A percentile compares a stretch with the other conserved stretches of the same genome.
These are phyloP conservation scores for Hesperia comma DNA, from an alignment of 2,888 invertebrate species.

Conservation along the genomic window DNA sequence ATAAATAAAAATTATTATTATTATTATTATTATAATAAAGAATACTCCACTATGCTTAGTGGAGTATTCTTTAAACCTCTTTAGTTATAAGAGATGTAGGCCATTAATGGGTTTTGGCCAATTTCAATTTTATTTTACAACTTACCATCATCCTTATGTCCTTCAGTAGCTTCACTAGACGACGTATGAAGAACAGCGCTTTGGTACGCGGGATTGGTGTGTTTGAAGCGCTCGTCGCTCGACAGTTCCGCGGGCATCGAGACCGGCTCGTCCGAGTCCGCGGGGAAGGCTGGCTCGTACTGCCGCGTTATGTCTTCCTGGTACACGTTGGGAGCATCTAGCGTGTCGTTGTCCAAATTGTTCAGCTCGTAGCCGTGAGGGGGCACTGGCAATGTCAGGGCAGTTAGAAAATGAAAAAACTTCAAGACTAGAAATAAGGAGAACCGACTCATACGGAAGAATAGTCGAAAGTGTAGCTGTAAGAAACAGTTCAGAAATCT, in stretches of 20 bases:
- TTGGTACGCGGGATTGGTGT: constrained; percentile 90
- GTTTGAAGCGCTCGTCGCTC: constrained; percentile 85
- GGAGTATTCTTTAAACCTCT: no score
- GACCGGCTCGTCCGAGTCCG: constrained; percentile 74
- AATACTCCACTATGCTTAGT: no score
- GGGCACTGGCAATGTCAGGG: constrained; percentile 72
- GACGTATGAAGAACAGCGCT: constrained; percentile 87
- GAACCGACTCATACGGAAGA: no score
- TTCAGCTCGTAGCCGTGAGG: constrained; percentile 87
- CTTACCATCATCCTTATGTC: constrained; percentile 75
- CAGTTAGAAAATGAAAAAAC: neutral
- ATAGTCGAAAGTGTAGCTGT: no score
- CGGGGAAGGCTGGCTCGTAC: constrained; percentile 70
- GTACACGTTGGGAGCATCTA: constrained; percentile 84
- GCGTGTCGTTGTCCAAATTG: constrained; percentile 86
- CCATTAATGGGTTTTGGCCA: no score
- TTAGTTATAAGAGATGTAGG: no score
- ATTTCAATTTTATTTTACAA: no score
- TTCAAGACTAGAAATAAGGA: no score
- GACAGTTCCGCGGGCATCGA: constrained; percentile 74
- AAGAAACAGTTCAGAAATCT: no score
- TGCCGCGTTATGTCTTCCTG: constrained; percentile 73
- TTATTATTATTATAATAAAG: no score
- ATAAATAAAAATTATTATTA: no score
- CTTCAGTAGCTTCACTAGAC: constrained; percentile 70